These are phyloP conservation scores for Sebastes taczanowskii DNA, from an alignment of 2,797 vertebrate species.

Conservation along the genomic window DNA sequence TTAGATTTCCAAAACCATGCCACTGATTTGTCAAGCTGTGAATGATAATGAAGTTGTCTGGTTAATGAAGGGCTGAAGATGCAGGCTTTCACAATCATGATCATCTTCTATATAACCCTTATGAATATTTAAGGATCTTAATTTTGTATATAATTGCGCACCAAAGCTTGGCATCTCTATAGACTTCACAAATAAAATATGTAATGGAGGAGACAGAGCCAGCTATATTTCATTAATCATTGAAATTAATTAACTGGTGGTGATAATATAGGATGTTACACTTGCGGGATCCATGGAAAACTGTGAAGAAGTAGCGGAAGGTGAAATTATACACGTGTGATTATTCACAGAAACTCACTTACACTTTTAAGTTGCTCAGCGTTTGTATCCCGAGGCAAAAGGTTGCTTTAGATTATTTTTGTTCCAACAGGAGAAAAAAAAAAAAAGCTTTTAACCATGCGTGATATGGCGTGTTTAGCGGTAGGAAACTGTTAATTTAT, in stretches of 20 bases:
- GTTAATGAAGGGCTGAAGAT: slow-evolving; percentile 79
- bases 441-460: background rate
- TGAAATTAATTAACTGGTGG: slow-evolving; percentile 80
- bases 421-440: background rate
- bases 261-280: slow-evolving; percentile 78
- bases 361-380: slow-evolving; percentile 20
- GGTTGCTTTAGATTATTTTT: slow-evolving; percentile 15
- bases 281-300: slow-evolving; percentile 64
- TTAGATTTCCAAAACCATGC: slow-evolving; percentile 78
- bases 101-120: slow-evolving; percentile 79
- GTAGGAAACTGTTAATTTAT: background rate
- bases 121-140: slow-evolving; percentile 82
- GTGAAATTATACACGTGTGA: slow-evolving; percentile 51
- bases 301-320: slow-evolving; percentile 48
- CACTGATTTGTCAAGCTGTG: slow-evolving; percentile 82
- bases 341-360: slow-evolving; percentile 49
- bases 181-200: slow-evolving; percentile 79
- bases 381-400: slow-evolving; percentile 17
- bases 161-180: slow-evolving; percentile 75
- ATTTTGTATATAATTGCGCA: slow-evolving; percentile 81
- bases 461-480: slow-evolving; percentile 1
- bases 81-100: slow-evolving; percentile 78
- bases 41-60: slow-evolving; percentile 82
- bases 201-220: slow-evolving; percentile 75
- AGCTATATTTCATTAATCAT: slow-evolving; percentile 79